Evolutionary conservation across 2,888 invertebrate species (phyloP).

Genomic region (Drosophila silvestris): DNA sequence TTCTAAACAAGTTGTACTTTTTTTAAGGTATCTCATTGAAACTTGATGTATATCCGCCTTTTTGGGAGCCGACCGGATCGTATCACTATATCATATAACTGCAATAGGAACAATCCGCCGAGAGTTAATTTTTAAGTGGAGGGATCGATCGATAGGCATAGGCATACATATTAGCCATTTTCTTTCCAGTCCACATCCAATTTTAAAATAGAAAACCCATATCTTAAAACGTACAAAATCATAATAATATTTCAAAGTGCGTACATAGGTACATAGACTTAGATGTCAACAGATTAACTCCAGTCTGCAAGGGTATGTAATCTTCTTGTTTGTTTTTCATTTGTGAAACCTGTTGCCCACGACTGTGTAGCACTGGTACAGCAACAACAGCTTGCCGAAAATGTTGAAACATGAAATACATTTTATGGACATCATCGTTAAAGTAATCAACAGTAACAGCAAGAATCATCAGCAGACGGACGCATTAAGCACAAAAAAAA

Average conservation of each 20-base stretch:
- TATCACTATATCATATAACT: not conserved
- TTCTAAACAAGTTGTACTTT: not conserved
- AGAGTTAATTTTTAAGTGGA: not conserved
- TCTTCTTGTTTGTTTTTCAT: conserved; percentile 30
- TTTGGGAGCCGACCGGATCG: accelerated
- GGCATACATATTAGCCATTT: not conserved
- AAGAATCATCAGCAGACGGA: conserved; percentile 67
- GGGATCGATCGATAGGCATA: not conserved
- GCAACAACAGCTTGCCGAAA: conserved; percentile 40
- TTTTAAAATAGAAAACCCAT: not conserved
- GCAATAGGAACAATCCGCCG: not conserved
- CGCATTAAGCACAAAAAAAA: conserved; percentile 30
- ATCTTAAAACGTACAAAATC: not conserved
- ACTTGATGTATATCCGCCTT: not conserved
- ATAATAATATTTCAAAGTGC: not conserved
- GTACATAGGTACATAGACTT: not conserved
- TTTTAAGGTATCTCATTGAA: not conserved
- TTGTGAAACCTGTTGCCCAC: conserved; percentile 62
- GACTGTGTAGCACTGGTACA: conserved; percentile 9
- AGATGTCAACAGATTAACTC: not conserved
- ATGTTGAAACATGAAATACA: conserved; percentile 59
- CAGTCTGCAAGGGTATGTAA: not conserved
- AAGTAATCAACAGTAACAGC: conserved; percentile 74
- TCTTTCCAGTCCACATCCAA: not conserved
- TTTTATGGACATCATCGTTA: conserved; percentile 77